A percentile compares a stretch with the other conserved stretches of the same genome.
phyloP scores from a whole-genome alignment of 2,113 vertebrate genomes.

The Phocoena sinus region DNA sequence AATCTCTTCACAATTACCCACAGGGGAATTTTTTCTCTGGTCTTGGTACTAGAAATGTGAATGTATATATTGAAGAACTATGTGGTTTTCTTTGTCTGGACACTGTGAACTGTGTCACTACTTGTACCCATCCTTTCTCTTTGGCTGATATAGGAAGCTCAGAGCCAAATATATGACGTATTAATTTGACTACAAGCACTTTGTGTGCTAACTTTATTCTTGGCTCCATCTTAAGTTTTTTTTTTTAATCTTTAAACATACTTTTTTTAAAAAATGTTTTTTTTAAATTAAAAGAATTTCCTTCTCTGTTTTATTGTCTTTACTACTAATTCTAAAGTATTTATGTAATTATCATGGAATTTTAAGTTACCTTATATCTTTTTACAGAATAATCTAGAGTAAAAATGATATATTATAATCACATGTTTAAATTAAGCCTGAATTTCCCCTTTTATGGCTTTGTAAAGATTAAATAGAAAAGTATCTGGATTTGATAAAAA shows the following conservation, averaged over 20 bases:
- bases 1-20: not conserved
- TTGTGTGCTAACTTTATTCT: not conserved
- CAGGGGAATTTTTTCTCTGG: not conserved
- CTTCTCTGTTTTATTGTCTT: not conserved
- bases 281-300: not conserved
- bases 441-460: not conserved
- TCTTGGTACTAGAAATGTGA: not conserved
- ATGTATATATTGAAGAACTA: not conserved
- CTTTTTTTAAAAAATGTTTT: not conserved
- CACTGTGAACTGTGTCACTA: not conserved
- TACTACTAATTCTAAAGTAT: conserved; percentile 23
- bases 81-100: not conserved
- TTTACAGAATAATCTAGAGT: not conserved
- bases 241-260: not conserved
- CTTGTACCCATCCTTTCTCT: not conserved
- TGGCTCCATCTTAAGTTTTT: not conserved
- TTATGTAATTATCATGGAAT: not conserved
- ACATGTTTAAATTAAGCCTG: not conserved
- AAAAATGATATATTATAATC: not conserved
- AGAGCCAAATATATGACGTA: not conserved
- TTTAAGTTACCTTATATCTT: not conserved
- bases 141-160: not conserved
- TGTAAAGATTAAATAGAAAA: not conserved
- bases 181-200: not conserved
- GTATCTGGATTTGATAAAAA: not conserved